A percentile compares a stretch with the other conserved stretches of the same genome.
Conservation (phyloP, 2,113 vertebrate species). For the Alligator mississippiensis region DNA sequence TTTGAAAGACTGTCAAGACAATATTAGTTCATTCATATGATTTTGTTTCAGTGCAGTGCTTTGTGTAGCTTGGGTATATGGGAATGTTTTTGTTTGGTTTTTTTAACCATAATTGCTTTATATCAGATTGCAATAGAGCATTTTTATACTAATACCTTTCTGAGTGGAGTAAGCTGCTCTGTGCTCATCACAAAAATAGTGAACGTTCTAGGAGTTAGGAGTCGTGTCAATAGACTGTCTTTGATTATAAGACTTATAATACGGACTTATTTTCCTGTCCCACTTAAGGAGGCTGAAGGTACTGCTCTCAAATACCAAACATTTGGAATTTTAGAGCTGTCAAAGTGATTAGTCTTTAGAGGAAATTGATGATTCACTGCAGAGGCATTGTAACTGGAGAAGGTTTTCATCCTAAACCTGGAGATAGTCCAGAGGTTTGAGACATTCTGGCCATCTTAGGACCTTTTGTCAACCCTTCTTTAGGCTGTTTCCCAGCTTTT, state of each 20-base stretch:
- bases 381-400: neutral
- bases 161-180: neutral
- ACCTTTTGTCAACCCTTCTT: neutral
- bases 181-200: neutral
- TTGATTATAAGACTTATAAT: neutral
- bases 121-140: neutral
- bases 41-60: neutral
- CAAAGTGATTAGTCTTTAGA: neutral
- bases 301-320: neutral
- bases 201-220: neutral
- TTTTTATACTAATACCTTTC: neutral
- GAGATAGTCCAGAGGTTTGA: rapidly evolving
- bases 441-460: rapidly evolving
- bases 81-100: neutral
- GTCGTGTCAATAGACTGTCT: neutral
- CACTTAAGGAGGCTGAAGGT: neutral
- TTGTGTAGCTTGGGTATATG: neutral
- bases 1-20: neutral
- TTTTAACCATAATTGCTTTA: neutral
- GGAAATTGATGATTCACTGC: neutral
- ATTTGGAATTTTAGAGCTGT: neutral
- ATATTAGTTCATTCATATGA: neutral
- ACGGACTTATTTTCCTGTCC: neutral
- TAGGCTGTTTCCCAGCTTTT: neutral
- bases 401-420: neutral